Conservation (phyloP, 2,888 invertebrate genomes). For the Drosophila borealis region DNA sequence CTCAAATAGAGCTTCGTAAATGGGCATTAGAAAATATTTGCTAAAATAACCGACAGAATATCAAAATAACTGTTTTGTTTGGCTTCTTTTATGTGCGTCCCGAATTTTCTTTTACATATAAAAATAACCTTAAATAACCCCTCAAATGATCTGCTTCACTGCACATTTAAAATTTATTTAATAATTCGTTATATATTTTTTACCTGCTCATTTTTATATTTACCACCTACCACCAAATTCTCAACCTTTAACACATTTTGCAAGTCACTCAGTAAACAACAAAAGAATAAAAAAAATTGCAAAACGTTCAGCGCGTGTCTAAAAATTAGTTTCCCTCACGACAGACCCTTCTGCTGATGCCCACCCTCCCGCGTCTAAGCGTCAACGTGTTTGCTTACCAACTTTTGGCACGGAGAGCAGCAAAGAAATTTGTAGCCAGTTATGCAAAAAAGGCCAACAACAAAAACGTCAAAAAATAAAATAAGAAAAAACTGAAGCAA, state of each 20-base stretch:
- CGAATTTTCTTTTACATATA: not conserved
- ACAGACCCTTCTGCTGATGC: constrained; percentile 37
- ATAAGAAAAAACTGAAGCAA: constrained; percentile 21
- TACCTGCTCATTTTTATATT: constrained; percentile 5
- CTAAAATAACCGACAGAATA: too few species aligned
- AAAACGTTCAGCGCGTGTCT: constrained; percentile 68
- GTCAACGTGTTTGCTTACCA: constrained; percentile 38
- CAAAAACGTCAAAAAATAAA: constrained; percentile 33
- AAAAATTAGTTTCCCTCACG: constrained; percentile 74
- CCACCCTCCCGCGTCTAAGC: not conserved
- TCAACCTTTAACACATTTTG: constrained; percentile 47
- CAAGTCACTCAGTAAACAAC: constrained; percentile 55
- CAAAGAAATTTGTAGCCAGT: constrained; percentile 71
- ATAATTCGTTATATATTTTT: constrained; percentile 5
- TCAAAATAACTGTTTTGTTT: too few species aligned
- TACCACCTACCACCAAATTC: constrained; percentile 29
- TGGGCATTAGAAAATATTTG: not conserved
- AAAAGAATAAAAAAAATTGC: constrained; percentile 33
- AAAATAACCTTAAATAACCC: constrained; percentile 1
- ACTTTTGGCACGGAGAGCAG: constrained; percentile 49
- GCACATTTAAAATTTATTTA: constrained; percentile 28
- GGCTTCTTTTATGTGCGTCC: too few species aligned
- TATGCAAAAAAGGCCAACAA: constrained; percentile 70
- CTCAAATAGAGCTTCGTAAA: constrained; percentile 8
- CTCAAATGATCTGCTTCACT: constrained; percentile 28